A percentile compares a stretch with the other conserved stretches of the same genome.
Conservation (phyloP, 2,888 invertebrate species). For the Nephrotoma appendiculata region DNA sequence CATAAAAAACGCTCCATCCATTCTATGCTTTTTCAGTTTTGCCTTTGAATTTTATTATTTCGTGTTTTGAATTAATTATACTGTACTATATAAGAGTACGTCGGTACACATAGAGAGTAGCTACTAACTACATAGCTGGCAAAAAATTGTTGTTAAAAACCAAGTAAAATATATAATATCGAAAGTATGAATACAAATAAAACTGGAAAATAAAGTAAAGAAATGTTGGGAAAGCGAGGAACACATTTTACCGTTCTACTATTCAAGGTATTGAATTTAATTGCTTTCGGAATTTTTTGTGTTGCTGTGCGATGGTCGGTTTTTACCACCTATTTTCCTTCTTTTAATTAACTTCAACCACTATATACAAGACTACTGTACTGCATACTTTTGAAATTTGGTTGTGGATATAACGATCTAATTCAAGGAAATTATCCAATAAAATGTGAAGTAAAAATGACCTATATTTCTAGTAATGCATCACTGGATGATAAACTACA, state of each 20-base stretch:
- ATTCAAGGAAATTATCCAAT: neutral
- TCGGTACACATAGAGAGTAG: neutral
- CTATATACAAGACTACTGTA: neutral
- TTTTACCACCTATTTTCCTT: neutral
- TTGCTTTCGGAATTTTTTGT: neutral
- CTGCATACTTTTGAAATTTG: neutral
- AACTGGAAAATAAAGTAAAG: neutral
- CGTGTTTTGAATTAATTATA: neutral
- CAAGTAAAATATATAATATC: neutral
- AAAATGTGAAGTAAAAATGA: too few species aligned
- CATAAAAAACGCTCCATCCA: neutral
- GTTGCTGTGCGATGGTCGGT: neutral
- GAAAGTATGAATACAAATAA: neutral
- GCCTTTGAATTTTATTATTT: neutral
- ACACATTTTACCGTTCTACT: neutral
- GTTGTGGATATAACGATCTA: neutral
- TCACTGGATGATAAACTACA: too few species aligned
- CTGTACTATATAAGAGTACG: neutral
- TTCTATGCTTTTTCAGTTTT: neutral
- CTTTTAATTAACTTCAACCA: neutral
- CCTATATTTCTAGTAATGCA: too few species aligned
- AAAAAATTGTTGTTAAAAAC: neutral
- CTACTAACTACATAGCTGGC: neutral
- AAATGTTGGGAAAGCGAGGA: neutral
- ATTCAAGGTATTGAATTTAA: neutral